Conservation (phyloP, 2,797 vertebrate genomes). For the Catharus ustulatus region DNA sequence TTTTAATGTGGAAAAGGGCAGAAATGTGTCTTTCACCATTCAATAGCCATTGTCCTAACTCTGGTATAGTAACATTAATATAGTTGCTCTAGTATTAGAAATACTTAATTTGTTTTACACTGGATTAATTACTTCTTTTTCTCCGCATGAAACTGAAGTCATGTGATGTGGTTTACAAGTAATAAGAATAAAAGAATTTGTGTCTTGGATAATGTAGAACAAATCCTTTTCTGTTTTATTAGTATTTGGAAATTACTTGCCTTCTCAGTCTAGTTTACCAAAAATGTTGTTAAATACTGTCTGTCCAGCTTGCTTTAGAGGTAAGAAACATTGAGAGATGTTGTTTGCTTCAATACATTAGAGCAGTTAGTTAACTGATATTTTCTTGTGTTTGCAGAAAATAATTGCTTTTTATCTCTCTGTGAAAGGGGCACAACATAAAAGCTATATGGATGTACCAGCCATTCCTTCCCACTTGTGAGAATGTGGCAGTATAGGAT, state of each 20-base stretch:
- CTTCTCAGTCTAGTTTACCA: background rate
- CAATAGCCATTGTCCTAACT: background rate
- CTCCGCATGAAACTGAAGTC: background rate
- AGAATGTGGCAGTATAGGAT: background rate
- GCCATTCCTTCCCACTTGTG: background rate
- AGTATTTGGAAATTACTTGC: background rate
- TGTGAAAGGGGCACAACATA: fast-evolving
- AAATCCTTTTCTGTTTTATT: background rate
- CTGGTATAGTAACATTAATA: background rate
- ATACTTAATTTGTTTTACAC: background rate
- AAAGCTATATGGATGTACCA: background rate
- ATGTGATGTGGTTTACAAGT: background rate
- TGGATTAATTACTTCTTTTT: background rate
- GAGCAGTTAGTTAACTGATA: background rate
- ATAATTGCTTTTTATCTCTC: background rate
- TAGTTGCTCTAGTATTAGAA: slow-evolving; percentile 8
- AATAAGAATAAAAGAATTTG: background rate
- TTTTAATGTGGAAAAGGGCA: background rate
- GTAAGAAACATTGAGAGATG: background rate
- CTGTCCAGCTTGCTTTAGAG: background rate
- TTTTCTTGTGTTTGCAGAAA: background rate
- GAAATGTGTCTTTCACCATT: background rate
- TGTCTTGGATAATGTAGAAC: background rate
- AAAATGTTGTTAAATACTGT: background rate
- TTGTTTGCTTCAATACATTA: background rate